Conservation (phyloP, 2,797 vertebrate species). For the Pseudomugil tenellus region DNA sequence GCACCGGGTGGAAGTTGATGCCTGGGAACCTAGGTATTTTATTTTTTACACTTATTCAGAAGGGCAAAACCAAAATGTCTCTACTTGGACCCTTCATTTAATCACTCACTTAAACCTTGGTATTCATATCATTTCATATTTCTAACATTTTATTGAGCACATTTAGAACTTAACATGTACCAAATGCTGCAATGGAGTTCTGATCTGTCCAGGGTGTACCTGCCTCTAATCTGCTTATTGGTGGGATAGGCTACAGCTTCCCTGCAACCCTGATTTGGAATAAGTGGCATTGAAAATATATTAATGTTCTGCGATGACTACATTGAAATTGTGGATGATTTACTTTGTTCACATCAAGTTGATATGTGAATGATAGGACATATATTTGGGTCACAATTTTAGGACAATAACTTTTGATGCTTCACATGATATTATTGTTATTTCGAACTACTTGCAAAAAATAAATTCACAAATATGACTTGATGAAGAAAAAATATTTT, state of each 20-base stretch:
- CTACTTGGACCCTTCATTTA: not conserved
- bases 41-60: not conserved
- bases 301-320: too few species aligned
- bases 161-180: not conserved
- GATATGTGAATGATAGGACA: too few species aligned
- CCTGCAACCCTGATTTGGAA: too few species aligned
- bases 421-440: not conserved
- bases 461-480: not conserved
- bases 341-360: conserved; percentile 11
- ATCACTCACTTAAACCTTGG: not conserved
- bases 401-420: not conserved
- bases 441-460: not conserved
- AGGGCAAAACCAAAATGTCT: not conserved
- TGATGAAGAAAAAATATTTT: not conserved
- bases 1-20: not conserved
- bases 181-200: too few species aligned
- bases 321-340: conserved; percentile 3
- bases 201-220: too few species aligned
- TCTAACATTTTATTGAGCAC: not conserved
- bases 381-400: too few species aligned
- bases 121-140: not conserved
- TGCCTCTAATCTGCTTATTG: too few species aligned
- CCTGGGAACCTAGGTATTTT: not conserved
- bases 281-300: too few species aligned
- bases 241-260: too few species aligned